phyloP scores from a whole-genome alignment of 2,888 invertebrate genomes.

The Ditula angustiorana region DNA sequence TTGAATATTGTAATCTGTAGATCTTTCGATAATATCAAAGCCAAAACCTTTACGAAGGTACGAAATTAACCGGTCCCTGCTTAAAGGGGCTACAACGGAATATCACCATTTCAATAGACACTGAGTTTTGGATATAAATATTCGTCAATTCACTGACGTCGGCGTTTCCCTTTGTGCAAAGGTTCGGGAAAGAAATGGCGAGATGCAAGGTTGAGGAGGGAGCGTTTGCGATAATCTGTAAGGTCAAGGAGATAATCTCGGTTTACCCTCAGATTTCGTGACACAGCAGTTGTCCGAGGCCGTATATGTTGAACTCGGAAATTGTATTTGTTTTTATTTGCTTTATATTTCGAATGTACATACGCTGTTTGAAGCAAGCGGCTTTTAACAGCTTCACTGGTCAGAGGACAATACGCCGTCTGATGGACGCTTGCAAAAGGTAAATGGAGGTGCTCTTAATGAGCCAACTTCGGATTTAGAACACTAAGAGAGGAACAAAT shows the following conservation, averaged over 20 bases:
- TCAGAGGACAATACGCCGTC: too few species aligned
- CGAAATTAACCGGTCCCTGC: conserved; percentile 43
- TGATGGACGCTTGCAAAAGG: too few species aligned
- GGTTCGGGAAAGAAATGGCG: conserved; percentile 53
- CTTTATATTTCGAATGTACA: too few species aligned
- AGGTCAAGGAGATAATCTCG: not conserved
- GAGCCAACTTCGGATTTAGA: too few species aligned
- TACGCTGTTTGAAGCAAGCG: too few species aligned
- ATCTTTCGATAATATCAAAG: conserved; percentile 19
- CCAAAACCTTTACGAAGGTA: conserved; percentile 20
- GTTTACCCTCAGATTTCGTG: not conserved
- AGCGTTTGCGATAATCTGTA: conserved; percentile 37
- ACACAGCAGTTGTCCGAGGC: too few species aligned
- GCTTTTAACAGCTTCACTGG: too few species aligned
- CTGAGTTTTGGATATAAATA: conserved; percentile 73
- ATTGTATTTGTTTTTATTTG: too few species aligned
- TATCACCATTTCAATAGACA: conserved; percentile 52
- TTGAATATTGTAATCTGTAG: conserved; percentile 12
- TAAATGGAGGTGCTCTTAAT: too few species aligned
- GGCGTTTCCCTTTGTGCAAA: conserved; percentile 64
- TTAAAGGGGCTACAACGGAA: conserved; percentile 46
- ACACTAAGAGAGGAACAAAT: too few species aligned
- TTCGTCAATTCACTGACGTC: conserved; percentile 71
- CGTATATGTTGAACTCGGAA: too few species aligned
- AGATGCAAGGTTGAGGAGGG: conserved; percentile 46